A percentile compares a stretch with the other conserved stretches of the same genome.
Evolutionary conservation across 2,888 invertebrate species (phyloP).

Genomic region (Azorinus chamasolen): DNA sequence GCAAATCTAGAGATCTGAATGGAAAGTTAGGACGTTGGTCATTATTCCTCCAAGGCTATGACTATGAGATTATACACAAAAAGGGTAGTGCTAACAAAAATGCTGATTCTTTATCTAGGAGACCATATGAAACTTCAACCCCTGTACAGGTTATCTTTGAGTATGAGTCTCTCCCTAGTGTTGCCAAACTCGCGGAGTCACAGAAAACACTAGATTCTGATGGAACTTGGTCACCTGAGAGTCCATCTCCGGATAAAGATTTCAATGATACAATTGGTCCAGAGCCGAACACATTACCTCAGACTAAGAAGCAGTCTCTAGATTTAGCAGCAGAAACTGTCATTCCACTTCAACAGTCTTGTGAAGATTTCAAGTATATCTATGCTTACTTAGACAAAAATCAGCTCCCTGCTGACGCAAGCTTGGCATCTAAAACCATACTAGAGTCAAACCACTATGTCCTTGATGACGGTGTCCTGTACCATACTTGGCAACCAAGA

Average conservation of each 20-base stretch:
- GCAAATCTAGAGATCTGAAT: conserved; percentile 33
- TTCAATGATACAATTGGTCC: background rate
- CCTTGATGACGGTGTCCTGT: conserved; percentile 10
- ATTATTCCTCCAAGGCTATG: conserved; percentile 37
- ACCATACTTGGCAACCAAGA: conserved; percentile 17
- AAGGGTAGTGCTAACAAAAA: conserved; percentile 40
- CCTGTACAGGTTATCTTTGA: too few relatives aligned
- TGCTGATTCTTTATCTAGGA: conserved; percentile 50
- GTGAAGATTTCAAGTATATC: conserved; percentile 17
- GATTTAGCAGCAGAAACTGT: conserved; percentile 7
- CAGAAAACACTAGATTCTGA: too few relatives aligned
- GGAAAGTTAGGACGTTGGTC: conserved; percentile 49
- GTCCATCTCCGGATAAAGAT: background rate
- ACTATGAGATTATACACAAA: conserved; percentile 41
- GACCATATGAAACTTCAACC: too few relatives aligned
- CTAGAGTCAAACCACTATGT: conserved; percentile 15
- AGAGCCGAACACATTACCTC: background rate
- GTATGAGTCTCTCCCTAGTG: too few relatives aligned
- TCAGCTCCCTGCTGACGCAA: conserved; percentile 12
- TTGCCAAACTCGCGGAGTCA: too few relatives aligned
- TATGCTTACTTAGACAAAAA: conserved; percentile 5
- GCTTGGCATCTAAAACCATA: conserved; percentile 4
- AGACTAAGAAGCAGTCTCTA: background rate
- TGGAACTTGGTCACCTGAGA: too few relatives aligned
- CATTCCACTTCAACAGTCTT: conserved; percentile 16